Conservation (phyloP, 2,797 vertebrate species). For the Chaenodraco wilsoni region DNA sequence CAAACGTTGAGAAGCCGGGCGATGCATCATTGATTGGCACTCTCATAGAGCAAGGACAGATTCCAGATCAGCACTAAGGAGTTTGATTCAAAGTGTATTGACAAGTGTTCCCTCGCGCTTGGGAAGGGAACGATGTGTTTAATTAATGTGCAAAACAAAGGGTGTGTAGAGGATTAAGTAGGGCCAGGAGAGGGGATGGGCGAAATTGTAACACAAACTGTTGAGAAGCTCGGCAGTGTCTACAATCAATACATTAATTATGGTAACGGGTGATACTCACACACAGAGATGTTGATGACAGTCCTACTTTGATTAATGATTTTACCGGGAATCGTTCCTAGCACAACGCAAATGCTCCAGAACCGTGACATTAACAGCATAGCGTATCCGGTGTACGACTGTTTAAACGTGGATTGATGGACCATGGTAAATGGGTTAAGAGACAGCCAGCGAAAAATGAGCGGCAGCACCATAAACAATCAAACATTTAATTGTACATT, state of each 20-base stretch:
- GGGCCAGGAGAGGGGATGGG: constrained; percentile 27
- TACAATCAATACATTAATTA: constrained; percentile 76
- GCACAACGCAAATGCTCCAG: constrained; percentile 49
- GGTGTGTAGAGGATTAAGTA: constrained; percentile 54
- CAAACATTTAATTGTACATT: constrained; percentile 73
- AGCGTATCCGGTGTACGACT: constrained; percentile 49
- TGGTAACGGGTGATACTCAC: constrained; percentile 62
- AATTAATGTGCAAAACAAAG: constrained; percentile 73
- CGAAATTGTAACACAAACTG: constrained; percentile 40
- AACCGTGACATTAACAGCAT: constrained; percentile 60
- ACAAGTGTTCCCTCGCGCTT: constrained; percentile 52
- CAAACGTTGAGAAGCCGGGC: constrained; percentile 52
- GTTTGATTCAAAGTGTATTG: constrained; percentile 66
- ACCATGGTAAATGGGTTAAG: constrained; percentile 53
- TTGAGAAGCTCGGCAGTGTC: constrained; percentile 42
- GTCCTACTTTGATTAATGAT: constrained; percentile 64
- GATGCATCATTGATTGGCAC: constrained; percentile 75
- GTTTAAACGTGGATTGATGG: constrained; percentile 67
- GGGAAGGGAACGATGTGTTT: constrained; percentile 60
- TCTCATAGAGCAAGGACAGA: constrained; percentile 51
- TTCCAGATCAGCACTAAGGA: constrained; percentile 62
- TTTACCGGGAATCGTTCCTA: constrained; percentile 60
- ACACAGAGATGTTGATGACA: constrained; percentile 65
- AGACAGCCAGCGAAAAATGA: constrained; percentile 61
- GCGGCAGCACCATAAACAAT: constrained; percentile 66